Base-by-base conservation (phyloP, 2,797 vertebrate genomes). In the Siniperca undulata region DNA sequence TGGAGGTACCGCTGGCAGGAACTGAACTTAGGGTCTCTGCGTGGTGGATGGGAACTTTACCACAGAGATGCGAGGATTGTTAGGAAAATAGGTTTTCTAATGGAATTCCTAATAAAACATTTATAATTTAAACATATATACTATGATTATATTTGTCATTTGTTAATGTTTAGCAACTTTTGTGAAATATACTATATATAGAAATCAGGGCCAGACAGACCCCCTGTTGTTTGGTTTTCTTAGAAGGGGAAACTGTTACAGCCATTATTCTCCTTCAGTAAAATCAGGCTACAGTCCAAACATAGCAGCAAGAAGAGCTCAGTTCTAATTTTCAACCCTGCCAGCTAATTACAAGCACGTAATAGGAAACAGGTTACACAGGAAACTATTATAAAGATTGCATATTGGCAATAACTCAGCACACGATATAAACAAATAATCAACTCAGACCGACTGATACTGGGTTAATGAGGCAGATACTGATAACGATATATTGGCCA, bases 301-400 rank as follows among this genome's bases (percentile, higher is more conserved):
- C 30, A 30, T 30, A 30, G 30, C 30, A 3, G 30, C 30, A 30
- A 30, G 30, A 30, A 30, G 30, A 30, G 30, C 30, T 30, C 30
- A 30, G 30, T 30, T 30, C 30, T 30, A 30, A 30, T 30, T 30
- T 30, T 36, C 36, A 36, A 46, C 20, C 58, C 16, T 46, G 50
- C 52, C 19, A 76, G 59, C 50, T 70, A 14, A 56, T 53, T 36
- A 66, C 55, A 71, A 72, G 38, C 44, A 40, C 3, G 22, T n/a
- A 40, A 77, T 40, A 30, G n/a, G 50, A 70, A 76, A 56, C 66
- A 64, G 50, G 48, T 53, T 62, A 20, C 14, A 82, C 56, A 55
- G 27, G 44, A 71, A 67, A 55, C 36, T 22, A 19, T 74, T 48
- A 10, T 6, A 36, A 36, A 36, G 36, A 36, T 36, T 36, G 42